Base-by-base conservation (phyloP, 37 sponge, comb jelly and placozoan species). In the Amphimedon queenslandica region DNA sequence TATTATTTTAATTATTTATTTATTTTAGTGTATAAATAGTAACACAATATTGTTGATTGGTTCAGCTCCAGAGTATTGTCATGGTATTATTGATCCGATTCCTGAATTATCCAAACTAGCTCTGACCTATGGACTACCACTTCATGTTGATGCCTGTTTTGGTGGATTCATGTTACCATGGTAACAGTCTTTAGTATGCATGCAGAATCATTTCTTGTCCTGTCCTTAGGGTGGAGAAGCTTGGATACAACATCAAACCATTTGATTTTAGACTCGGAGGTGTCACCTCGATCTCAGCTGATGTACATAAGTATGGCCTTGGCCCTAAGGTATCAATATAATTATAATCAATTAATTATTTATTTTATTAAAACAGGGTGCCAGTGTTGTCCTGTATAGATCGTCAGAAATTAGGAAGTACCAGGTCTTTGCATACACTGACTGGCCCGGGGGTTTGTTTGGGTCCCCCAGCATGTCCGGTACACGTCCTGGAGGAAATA, bases 161-260 rank as follows among this genome's bases (percentile, higher is more conserved):
- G 96, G 91, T 29, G 96, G 96, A 2, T 91, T 94, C 70, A 77
- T 94, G 86, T 31, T 94, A 35, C 96, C 96, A 76, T 94, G 88
- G 88, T 92, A 42, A 89, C 74, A n/a, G 20, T 55, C 24, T 27
- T 11, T 18, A 16, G 29, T 72, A 29, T 47, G 20, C 4, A 55
- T 27, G 29, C 20, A 58, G 13, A 33, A 25, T 76, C 28, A 13
- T 70, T 18, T 28, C 4, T 6, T 1, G 42, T 3, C 30, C 42
- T 77, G 13, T 38, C 34, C 57, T 30, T 58, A 92, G 92, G 90
- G 87, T 94, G 5, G 94, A 89, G 82, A 89, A 86, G 43, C 69
- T 82, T 13, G 94, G 94, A 0, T 83, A 89, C 63, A 8, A 29
- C 6, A 76, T 88, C 10, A 88, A 88, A 21, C 60, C 40, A 34